Evolutionary conservation across 2,888 invertebrate species (phyloP).

Genomic region (Hydropsyche betteni): DNA sequence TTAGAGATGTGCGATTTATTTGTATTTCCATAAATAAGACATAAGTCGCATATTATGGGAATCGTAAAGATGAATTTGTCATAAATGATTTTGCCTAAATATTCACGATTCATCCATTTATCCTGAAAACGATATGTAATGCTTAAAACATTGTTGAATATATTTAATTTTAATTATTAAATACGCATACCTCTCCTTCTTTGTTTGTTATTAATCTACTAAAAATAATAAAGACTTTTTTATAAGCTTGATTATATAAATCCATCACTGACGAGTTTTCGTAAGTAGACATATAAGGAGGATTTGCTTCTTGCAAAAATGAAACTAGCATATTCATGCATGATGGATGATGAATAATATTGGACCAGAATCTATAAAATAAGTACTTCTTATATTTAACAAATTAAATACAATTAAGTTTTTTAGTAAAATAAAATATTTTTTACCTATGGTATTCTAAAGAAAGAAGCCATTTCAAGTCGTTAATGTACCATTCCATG

Average conservation of each 20-base stretch:
- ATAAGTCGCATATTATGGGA: constrained; percentile 81
- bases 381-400: not conserved
- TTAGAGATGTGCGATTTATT: constrained; percentile 70
- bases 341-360: constrained; percentile 71
- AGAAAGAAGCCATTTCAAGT: constrained; percentile 74
- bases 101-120: constrained; percentile 72
- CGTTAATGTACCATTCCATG: constrained; percentile 69
- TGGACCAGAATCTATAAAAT: constrained; percentile 73
- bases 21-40: constrained; percentile 75
- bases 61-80: constrained; percentile 84
- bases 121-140: constrained; percentile 54
- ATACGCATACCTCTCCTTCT: constrained; percentile 72
- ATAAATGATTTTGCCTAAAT: constrained; percentile 77
- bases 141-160: not conserved
- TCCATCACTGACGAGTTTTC: constrained; percentile 59
- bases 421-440: constrained; percentile 24
- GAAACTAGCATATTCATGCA: constrained; percentile 73
- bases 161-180: not conserved
- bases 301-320: constrained; percentile 78
- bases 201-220: constrained; percentile 81
- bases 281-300: constrained; percentile 70
- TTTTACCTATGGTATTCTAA: constrained; percentile 73
- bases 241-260: constrained; percentile 69
- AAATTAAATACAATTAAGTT: constrained; percentile 16
- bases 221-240: constrained; percentile 75